These are phyloP conservation scores for Protonemura montana DNA, from an alignment of 2,888 invertebrate species.

Conservation along the genomic window DNA sequence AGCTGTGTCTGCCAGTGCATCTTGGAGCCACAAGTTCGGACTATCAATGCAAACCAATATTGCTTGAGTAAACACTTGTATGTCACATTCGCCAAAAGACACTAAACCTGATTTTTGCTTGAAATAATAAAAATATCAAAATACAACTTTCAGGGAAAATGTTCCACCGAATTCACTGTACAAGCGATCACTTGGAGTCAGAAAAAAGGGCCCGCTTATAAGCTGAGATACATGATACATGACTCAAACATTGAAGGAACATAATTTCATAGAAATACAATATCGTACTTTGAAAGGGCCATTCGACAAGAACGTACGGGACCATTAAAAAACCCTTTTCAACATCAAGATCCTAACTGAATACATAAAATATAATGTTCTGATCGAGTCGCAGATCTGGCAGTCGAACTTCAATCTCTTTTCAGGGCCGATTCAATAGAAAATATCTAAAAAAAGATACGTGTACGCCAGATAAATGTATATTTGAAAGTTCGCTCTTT, in stretches of 20 bases:
- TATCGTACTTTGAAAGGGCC: background rate
- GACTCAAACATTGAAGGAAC: background rate
- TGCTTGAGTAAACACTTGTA: background rate
- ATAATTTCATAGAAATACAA: background rate
- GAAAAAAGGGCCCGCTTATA: background rate
- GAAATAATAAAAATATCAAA: background rate
- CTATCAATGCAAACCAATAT: background rate
- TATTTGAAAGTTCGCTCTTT: background rate
- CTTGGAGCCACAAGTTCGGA: background rate
- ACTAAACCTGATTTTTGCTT: background rate
- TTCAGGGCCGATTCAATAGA: slow-evolving; percentile 5
- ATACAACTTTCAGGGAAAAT: background rate
- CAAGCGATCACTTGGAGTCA: background rate
- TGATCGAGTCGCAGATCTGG: background rate
- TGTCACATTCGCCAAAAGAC: background rate
- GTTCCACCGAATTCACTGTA: background rate
- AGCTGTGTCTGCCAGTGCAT: background rate
- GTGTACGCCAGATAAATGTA: background rate
- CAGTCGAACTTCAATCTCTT: background rate
- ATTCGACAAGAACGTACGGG: background rate
- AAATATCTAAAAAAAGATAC: slow-evolving; percentile 5
- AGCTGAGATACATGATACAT: background rate
- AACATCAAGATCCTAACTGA: slow-evolving; percentile 8
- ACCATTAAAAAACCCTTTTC: background rate
- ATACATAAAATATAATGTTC: slow-evolving; percentile 22